Percentiles rank a stretch among this genome's conserved stretches.
Evolutionary conservation across 2,797 vertebrate genomes (phyloP).

Genomic region (Todus mexicanus): DNA sequence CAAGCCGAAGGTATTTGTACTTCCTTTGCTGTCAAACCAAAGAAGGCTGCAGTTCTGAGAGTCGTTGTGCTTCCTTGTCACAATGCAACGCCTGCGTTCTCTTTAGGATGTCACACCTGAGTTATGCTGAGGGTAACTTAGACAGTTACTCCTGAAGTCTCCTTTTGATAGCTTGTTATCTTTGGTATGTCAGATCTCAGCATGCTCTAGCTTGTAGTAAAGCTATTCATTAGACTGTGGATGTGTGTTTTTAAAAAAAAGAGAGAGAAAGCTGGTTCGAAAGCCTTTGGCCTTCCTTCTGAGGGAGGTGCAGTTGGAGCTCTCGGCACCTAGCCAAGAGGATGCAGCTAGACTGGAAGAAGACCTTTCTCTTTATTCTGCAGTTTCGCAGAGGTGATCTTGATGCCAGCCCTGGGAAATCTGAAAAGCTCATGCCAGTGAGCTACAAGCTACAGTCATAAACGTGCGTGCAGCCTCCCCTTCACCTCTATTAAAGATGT

Average conservation of each 20-base stretch:
- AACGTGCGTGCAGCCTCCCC: background rate
- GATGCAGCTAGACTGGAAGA: background rate
- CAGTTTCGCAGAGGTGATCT: background rate
- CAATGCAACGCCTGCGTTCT: background rate
- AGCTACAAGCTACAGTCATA: background rate
- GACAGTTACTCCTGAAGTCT: background rate
- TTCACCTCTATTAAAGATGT: background rate
- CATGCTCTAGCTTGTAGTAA: background rate
- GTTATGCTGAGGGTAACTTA: background rate
- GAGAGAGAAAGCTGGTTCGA: background rate
- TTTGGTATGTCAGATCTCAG: background rate
- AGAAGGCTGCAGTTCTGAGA: background rate
- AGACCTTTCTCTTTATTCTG: background rate
- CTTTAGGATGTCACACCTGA: background rate
- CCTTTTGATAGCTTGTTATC: background rate
- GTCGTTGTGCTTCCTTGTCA: background rate
- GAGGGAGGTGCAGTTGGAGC: background rate
- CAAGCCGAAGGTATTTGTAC: constrained; percentile 88
- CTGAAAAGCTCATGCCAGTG: background rate
- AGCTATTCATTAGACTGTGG: background rate
- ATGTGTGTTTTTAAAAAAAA: background rate
- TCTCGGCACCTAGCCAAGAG: background rate
- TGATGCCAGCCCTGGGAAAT: background rate
- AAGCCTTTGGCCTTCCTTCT: background rate
- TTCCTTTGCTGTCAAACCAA: background rate